Evolutionary conservation across 1,140 invertebrate genomes (phyloP).

Genomic region (Melitaea cinxia): DNA sequence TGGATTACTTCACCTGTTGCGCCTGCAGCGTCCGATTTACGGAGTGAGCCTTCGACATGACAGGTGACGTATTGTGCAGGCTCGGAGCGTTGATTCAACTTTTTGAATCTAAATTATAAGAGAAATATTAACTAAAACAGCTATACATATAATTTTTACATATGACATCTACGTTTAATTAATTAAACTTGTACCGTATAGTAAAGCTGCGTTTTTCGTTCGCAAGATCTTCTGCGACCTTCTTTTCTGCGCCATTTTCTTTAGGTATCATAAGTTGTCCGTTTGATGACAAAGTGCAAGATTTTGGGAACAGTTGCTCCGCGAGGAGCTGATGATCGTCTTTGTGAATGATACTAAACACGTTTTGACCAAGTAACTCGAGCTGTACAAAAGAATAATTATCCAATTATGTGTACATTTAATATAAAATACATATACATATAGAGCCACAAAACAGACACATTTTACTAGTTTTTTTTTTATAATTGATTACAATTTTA

Average conservation of each 20-base stretch:
- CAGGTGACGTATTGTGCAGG: slow-evolving; percentile 86
- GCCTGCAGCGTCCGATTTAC: slow-evolving; percentile 79
- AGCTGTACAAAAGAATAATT: slow-evolving; percentile 78
- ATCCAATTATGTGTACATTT: background rate
- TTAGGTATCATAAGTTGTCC: slow-evolving; percentile 58
- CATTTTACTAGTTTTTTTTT: too few relatives aligned
- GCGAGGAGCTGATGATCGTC: slow-evolving; percentile 89
- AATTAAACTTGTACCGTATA: slow-evolving; percentile 75
- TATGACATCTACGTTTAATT: too few relatives aligned
- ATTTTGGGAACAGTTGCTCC: slow-evolving; percentile 84
- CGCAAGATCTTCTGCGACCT: slow-evolving; percentile 49
- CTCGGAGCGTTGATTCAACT: slow-evolving; percentile 84
- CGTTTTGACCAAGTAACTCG: slow-evolving; percentile 92
- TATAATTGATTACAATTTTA: too few relatives aligned
- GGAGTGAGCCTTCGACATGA: slow-evolving; percentile 81
- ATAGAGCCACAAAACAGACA: too few relatives aligned
- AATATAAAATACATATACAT: too few relatives aligned
- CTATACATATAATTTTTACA: too few relatives aligned
- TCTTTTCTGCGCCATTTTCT: slow-evolving; percentile 48
- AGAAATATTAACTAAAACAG: too few relatives aligned
- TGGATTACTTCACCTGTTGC: slow-evolving; percentile 55
- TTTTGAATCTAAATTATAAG: slow-evolving; percentile 82
- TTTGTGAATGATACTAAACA: slow-evolving; percentile 89
- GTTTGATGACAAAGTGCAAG: slow-evolving; percentile 53
- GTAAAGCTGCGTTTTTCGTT: slow-evolving; percentile 76